These are phyloP conservation scores for Halcyon chelicuti DNA, from an alignment of 2,797 vertebrate genomes.

Conservation along the genomic window DNA sequence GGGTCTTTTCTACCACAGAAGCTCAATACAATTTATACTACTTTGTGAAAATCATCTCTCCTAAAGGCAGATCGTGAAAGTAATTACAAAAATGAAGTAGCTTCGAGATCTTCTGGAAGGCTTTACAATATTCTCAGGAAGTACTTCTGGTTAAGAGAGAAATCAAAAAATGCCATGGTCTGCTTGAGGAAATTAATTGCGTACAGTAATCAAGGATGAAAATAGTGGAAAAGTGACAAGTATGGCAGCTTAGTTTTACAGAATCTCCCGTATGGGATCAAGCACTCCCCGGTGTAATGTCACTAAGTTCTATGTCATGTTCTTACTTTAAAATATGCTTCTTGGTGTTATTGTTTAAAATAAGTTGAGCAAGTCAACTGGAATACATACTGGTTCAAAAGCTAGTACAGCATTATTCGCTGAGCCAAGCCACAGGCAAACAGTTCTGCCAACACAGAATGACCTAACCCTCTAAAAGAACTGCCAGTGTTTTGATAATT, in stretches of 20 bases:
- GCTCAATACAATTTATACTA: neutral
- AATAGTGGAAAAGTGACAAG: neutral
- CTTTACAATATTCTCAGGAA: neutral
- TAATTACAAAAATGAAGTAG: neutral
- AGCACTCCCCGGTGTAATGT: neutral
- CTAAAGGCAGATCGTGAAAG: neutral
- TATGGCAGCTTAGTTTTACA: neutral
- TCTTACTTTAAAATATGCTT: neutral
- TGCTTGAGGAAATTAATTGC: neutral
- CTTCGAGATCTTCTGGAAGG: neutral
- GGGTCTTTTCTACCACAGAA: neutral
- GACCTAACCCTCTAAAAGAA: neutral
- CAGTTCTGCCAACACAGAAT: neutral
- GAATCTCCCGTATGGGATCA: neutral
- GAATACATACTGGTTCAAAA: neutral
- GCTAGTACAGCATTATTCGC: neutral
- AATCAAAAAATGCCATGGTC: neutral
- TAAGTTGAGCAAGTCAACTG: neutral
- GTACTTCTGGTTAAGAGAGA: neutral
- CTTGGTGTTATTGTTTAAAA: neutral
- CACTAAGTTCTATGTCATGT: neutral
- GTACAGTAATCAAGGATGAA: neutral
- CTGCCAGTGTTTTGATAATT: neutral
- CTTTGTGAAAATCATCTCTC: neutral
- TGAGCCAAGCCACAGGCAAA: neutral